A percentile compares a stretch with the other conserved stretches of the same genome.
These are phyloP conservation scores for Bombus difficillimus DNA, from an alignment of 1,140 invertebrate species.

Conservation along the genomic window DNA sequence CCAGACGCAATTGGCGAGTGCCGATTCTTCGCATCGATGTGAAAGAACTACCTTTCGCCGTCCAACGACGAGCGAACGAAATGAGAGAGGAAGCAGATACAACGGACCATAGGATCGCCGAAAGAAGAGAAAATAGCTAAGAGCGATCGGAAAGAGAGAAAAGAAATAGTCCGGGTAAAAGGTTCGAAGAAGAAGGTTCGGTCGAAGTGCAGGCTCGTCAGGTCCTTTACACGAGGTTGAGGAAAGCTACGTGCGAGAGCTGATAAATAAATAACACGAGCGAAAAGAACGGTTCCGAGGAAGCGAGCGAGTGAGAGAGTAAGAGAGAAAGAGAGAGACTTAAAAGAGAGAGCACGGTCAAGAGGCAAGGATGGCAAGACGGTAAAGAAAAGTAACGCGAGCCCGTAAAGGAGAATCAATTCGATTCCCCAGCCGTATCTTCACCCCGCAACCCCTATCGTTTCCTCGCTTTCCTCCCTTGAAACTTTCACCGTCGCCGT, in stretches of 20 bases:
- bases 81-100: neutral
- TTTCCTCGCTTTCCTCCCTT: constrained; percentile 65
- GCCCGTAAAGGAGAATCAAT: constrained; percentile 82
- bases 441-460: constrained; percentile 57
- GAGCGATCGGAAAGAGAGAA: neutral
- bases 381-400: constrained; percentile 76
- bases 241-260: constrained; percentile 50
- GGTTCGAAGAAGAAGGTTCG: constrained; percentile 19
- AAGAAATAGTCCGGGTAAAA: neutral
- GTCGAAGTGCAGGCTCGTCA: constrained; percentile 32
- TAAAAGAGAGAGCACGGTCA: constrained; percentile 61
- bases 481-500: constrained; percentile 28
- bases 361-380: constrained; percentile 66
- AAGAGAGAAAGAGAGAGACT: neutral
- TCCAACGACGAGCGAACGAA: constrained; percentile 13
- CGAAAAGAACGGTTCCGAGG: neutral
- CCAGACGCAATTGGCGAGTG: constrained; percentile 46
- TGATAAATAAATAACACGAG: constrained; percentile 77
- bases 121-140: neutral
- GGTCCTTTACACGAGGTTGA: constrained; percentile 47
- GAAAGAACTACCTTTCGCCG: constrained; percentile 30
- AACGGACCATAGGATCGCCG: neutral
- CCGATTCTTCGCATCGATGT: constrained; percentile 38
- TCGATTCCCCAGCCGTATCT: constrained; percentile 75
- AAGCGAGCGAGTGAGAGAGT: neutral